Evolutionary conservation across 2,797 vertebrate genomes (phyloP), one percentile per base, ranked within the genome.

Genomic region (Catamblyrhynchus diadema): DNA sequence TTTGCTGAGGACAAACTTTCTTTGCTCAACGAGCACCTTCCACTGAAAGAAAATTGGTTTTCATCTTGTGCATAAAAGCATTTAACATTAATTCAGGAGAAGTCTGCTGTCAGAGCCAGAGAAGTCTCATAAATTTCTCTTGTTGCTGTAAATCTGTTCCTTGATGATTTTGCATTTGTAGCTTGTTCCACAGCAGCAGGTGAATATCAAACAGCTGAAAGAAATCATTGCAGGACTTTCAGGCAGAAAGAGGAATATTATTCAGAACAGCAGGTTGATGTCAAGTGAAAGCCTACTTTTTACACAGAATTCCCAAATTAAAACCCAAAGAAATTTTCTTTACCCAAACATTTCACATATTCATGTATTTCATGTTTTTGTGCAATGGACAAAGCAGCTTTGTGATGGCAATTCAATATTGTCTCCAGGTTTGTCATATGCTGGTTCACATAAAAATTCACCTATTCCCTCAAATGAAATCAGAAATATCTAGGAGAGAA

Each of bases 191-290:
- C 2, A 60, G 54, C 86, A 90, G 88, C 67, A 95, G 78, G 39
- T 59, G 78, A 90, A 82, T 94, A 90, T 56, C 84, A 87, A 81
- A 90, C 27, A 88, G 41, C 30, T 86, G 64, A 80, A 92, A 53
- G 20, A 86, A 79, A 93, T n/a, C 44, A 87, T 0, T 44, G 30
- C 48, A 91, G 65, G 66, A 91, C n/a, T 41, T 25, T 59, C 54
- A 42, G 14, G 27, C 57, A 96, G 66, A 81, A 59, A 69, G 67
- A 80, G 9, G 83, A 75, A 27, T n/a, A 64, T 53, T 73, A 56
- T 47, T 65, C 59, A 69, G 27, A 89, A 90, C 15, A 93, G 22
- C 42, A 93, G 28, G 32, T 30, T 90, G 32, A 50, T 78, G 30
- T 8, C 37, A 86, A 90, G 47, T 30, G 11, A 30, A 56, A 86